Conservation (phyloP, 2,797 vertebrate genomes). For the Sebastolobus altivelis region DNA sequence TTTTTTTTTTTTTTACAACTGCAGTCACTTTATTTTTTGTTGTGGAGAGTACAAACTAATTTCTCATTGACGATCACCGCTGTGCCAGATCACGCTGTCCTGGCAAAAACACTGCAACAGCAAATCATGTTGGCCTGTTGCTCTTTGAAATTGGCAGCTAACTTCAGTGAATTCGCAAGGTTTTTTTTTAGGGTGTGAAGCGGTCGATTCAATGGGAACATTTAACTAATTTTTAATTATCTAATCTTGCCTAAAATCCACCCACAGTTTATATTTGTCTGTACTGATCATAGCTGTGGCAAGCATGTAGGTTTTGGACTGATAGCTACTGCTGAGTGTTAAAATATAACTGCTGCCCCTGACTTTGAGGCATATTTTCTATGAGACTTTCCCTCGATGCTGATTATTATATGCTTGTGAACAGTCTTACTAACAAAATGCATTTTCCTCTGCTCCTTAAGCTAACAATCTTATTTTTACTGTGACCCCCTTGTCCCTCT, state of each 20-base stretch:
- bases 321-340: too few species aligned
- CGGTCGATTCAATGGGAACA: background rate
- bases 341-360: background rate
- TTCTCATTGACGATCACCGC: background rate
- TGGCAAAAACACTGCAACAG: slow-evolving; percentile 8
- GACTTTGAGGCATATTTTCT: background rate
- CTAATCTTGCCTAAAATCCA: background rate
- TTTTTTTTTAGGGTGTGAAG: background rate
- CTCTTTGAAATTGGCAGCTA: slow-evolving; percentile 10
- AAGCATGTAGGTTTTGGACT: background rate
- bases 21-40: background rate
- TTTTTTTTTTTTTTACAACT: background rate
- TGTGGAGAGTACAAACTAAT: background rate
- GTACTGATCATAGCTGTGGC: background rate
- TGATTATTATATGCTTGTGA: background rate
- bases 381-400: background rate
- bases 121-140: slow-evolving; percentile 5
- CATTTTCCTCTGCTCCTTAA: slow-evolving; percentile 12
- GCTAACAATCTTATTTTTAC: slow-evolving; percentile 33
- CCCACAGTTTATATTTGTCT: background rate
- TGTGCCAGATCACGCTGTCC: background rate
- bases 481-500: slow-evolving; percentile 41
- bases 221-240: background rate
- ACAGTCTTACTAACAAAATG: slow-evolving; percentile 38
- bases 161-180: background rate